Evolutionary conservation across 2,888 invertebrate genomes (phyloP), one percentile per base, ranked within the genome.

Genomic region (Galeruca laticollis): DNA sequence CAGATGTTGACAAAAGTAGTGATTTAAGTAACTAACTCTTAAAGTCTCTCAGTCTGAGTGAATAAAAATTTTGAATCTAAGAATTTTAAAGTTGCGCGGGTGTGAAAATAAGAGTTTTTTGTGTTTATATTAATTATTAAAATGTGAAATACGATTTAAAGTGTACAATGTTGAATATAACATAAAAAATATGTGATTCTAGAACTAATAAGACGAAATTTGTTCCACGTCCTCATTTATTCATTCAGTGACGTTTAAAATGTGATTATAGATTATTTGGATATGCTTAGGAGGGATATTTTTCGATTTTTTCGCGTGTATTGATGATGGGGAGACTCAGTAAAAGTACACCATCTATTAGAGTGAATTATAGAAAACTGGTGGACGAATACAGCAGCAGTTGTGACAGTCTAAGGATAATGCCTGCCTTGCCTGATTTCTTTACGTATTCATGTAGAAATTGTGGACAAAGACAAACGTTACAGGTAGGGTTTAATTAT

Each of bases 401-500:
- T 76, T 76, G 80, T 69, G 81, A 82, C 72, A 78, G 76, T 75
- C 73, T 82, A 81, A 86, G 85, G 81, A 86, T 87, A 77, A 85
- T 86, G 84, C 88, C 88, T 49, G 85, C 87, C 33, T 80, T 88
- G 70, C 88, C 88, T 76, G 88, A 89, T 78, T 88, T 88, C 81
- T 84, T 89, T 81, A 88, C 89, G 67, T 89, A 89, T 81, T 89
- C 88, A 78, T 89, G 89, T 83, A 87, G 88, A 79, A 88, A 88
- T 78, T 89, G 89, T 78, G 89, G 89, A 70, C 89, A 89, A 83
- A 87, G 87, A 79, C 89, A 89, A 81, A 88, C 88, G 80, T 81
- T 89, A 73, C 87, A 89, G 88, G 89, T 89, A 86, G 31, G 54
- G 67, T 43, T 57, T 33, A 33, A n/a, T 47, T 47, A 15, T 47